Evolutionary conservation across 92 coral and sea anemone genomes (phyloP).

Genomic region (Palythoa grandiflora): DNA sequence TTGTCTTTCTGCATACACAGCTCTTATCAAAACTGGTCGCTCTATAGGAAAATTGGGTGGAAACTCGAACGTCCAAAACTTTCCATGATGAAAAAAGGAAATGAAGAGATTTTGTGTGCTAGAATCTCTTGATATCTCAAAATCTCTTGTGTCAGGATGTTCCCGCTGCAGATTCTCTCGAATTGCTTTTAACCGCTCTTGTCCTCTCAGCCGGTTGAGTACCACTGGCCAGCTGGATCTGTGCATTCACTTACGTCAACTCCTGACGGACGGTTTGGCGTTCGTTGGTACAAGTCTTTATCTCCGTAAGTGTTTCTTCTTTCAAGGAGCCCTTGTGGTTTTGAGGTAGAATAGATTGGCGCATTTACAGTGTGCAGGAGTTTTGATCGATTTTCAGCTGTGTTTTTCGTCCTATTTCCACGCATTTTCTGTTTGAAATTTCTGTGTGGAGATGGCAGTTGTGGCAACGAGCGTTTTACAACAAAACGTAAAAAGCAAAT

Average conservation of each 20-base stretch:
- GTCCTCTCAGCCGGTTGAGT: neutral
- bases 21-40: neutral
- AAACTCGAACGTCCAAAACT: constrained; percentile 11
- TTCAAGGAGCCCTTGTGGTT: neutral
- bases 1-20: neutral
- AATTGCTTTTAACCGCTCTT: neutral
- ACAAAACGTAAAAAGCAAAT: neutral
- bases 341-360: neutral
- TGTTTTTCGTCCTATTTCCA: neutral
- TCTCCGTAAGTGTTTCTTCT: neutral
- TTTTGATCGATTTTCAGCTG: neutral
- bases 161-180: neutral
- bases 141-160: constrained; percentile 13
- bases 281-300: too few species aligned
- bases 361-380: neutral
- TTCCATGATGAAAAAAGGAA: neutral
- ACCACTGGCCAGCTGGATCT: constrained; percentile 18
- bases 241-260: constrained; percentile 20
- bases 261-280: neutral
- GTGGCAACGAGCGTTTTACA: neutral
- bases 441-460: neutral
- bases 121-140: constrained; percentile 19
- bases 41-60: constrained; percentile 15
- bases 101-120: constrained; percentile 13
- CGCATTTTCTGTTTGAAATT: neutral